Base-by-base conservation (phyloP, 2,888 invertebrate species). In the Deilephila elpenor region DNA sequence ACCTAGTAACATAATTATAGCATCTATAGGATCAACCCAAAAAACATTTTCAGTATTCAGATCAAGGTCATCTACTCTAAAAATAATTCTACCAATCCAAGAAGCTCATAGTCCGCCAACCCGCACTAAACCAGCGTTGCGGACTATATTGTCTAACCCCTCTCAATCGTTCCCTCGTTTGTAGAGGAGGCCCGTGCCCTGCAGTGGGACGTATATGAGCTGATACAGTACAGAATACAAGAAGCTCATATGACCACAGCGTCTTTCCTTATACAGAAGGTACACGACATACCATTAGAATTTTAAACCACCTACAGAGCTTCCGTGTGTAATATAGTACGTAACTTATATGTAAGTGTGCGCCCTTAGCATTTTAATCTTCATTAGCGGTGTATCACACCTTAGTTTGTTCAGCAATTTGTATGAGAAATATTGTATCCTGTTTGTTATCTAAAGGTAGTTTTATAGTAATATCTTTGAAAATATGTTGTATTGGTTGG, bases 311-410 rank as follows among this genome's bases (percentile, higher is more conserved):
- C 56, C n/a, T 56, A 44, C 64, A 44, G 20, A 67, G 67, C 67
- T 67, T 51, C 67, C 67, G 67, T 67, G 44, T 6, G 51, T 44
- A 14, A 61, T 62, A 62, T 2, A 62, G 20, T 62, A 20, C n/a
- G 56, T 64, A 64, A 62, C 64, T 64, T 56, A 61, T 72, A 59
- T 51, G 20, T 60, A 17, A 61, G 25, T 32, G 72, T 72, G 17
- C 44, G 60, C 60, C 72, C 60, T 60, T 51, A n/a, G 62, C 76
- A 76, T 78, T 78, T 77, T 71, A 59, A 75, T 75, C 78, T 44
- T 75, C 74, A 76, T 81, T 74, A 78, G 76, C 81, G 78, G 80
- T 81, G 81, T 77, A 79, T 53, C 51, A 25, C 34, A 19, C 59
- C 25, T 64, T 34, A 62, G 34, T 62, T 64, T 72, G 56, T 56